Evolutionary conservation across 2,113 vertebrate genomes (phyloP), one percentile per base, ranked within the genome.

Genomic region (Gobio gobio): DNA sequence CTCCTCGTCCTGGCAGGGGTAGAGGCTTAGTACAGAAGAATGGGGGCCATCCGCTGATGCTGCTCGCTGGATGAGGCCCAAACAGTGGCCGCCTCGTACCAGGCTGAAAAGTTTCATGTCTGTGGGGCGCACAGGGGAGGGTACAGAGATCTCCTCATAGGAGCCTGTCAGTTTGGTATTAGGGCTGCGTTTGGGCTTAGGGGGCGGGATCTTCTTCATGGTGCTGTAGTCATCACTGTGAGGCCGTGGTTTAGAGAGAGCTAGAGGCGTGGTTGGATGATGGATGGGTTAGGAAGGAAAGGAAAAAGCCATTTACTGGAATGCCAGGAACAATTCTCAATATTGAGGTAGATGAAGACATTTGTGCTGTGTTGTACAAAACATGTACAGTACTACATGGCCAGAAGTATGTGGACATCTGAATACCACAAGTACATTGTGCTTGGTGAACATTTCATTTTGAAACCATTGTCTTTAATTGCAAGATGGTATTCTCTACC

Each of bases 221-320:
- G 96, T 94, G 86, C 97, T 99, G 76, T 99, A 99, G 91, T 99
- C 98, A 70, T 99, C 98, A 26, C 98, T 99, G 92, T 99, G 97
- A 20, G 98, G 98, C 13, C 98, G 96, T 59, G 97, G 97, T 84
- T 98, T 96, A 18, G 93, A 93, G 78, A 96, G 91, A 33, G 93
- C 97, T 98, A 90, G 81, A 63, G 84, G 43, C 2, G 79, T 14
- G 72, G 85, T 88, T 73, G 80, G 64, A 26, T 47, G 14, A 80
- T 64, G 63, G 45, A 56, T 66, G 33, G 29, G 81, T 43, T 18
- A 12, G 12, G 12, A 49, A 43, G 18, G 26, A 70, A 43, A 80
- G 10, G 10, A 24, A 26, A 82, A 49, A 51, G 40, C 3, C 4
- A 86, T 9, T 45, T 70, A 29, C 40, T 51, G 49, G 20, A 74